These are phyloP conservation scores for Anastatus disparis DNA, from an alignment of 1,140 invertebrate genomes.

Conservation along the genomic window DNA sequence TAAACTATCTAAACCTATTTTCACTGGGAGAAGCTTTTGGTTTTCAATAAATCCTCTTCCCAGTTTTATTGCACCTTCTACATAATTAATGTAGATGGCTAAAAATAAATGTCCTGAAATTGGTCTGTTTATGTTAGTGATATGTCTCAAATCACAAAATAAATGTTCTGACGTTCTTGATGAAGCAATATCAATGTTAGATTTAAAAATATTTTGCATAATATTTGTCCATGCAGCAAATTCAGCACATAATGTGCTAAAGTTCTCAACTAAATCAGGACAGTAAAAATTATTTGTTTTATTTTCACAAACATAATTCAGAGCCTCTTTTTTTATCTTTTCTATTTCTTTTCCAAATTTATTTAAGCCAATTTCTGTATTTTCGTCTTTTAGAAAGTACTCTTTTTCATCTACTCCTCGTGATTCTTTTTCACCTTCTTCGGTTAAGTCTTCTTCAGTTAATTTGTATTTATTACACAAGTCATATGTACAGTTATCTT, in stretches of 20 bases:
- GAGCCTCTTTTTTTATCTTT: neutral
- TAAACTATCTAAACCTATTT: neutral
- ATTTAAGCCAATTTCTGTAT: too few species aligned
- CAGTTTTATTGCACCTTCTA: neutral
- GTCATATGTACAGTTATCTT: slow-evolving; percentile 1
- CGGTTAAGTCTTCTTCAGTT: neutral
- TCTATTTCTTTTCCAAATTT: neutral
- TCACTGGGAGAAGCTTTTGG: neutral
- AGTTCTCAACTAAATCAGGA: slow-evolving; percentile 1
- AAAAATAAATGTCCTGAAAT: slow-evolving; percentile 7
- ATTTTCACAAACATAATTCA: neutral
- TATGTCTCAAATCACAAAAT: neutral
- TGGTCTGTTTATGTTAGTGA: neutral
- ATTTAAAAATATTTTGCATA: neutral
- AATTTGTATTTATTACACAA: neutral
- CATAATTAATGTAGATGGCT: neutral
- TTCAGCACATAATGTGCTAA: neutral
- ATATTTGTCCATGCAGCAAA: slow-evolving; percentile 5
- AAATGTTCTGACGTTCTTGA: neutral
- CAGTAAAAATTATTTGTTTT: slow-evolving; percentile 9
- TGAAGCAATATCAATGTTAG: neutral
- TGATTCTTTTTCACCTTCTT: too few species aligned
- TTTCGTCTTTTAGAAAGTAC: too few species aligned
- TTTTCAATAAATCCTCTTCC: neutral
- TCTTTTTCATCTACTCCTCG: too few species aligned